These are phyloP conservation scores for Festucalex cinctus DNA, from an alignment of 2,113 vertebrate genomes.

Conservation along the genomic window DNA sequence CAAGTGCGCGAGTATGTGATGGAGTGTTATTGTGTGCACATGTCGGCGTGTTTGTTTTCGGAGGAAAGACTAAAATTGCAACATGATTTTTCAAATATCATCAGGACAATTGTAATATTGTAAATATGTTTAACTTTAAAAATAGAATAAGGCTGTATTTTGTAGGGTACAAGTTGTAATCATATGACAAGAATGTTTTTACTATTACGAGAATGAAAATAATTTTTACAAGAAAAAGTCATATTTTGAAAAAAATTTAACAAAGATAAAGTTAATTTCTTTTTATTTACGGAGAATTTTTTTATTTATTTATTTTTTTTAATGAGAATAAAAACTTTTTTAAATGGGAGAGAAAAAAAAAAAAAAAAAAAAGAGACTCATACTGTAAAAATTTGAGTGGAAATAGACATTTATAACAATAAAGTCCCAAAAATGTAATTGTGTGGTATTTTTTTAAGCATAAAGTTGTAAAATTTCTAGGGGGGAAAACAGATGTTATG, in stretches of 20 bases:
- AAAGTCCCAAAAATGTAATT: no score
- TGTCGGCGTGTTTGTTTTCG: not conserved
- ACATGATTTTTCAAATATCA: not conserved
- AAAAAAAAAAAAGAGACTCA: no score
- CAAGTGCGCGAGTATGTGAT: not conserved
- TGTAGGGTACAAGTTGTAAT: not conserved
- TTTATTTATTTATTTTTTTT: not conserved
- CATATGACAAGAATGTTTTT: not conserved
- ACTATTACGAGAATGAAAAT: no score
- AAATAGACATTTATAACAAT: not conserved
- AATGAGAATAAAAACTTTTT: not conserved
- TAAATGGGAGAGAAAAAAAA: not conserved
- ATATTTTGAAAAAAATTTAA: no score
- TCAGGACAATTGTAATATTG: no score
- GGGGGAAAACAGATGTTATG: no score
- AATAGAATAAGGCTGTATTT: not conserved
- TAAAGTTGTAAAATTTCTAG: no score
- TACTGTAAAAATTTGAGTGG: not conserved
- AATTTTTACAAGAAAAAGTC: no score
- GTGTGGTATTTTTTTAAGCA: no score
- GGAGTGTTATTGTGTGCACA: not conserved
- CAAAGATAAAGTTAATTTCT: no score
- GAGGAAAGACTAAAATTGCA: not conserved
- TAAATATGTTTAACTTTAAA: no score
- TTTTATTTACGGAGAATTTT: no score